Conservation (phyloP, 2,888 invertebrate genomes). For the Chaetogeoica ovagalla region DNA sequence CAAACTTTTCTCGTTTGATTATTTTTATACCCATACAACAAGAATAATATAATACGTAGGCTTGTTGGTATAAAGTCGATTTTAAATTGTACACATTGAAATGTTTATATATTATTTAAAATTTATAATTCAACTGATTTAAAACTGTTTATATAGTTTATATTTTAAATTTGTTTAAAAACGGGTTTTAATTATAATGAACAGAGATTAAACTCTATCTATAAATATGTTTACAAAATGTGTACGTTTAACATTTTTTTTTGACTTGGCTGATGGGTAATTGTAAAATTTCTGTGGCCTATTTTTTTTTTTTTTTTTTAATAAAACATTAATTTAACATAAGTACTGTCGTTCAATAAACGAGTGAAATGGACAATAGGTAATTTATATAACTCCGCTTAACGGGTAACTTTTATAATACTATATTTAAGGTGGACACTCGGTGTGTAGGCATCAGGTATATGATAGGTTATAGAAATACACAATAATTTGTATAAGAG, state of each 20-base stretch:
- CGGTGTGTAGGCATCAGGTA: background rate
- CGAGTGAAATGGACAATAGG: background rate
- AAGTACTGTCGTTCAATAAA: background rate
- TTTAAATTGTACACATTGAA: background rate
- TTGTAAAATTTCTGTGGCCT: background rate
- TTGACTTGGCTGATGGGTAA: background rate
- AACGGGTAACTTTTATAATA: background rate
- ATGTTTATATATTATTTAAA: background rate
- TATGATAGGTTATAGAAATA: background rate
- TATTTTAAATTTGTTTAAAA: too few species aligned
- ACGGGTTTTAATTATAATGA: too few species aligned
- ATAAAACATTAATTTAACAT: background rate
- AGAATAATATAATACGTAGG: background rate
- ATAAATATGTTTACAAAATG: background rate
- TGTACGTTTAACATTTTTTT: background rate
- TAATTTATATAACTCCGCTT: background rate
- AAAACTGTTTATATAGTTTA: too few species aligned
- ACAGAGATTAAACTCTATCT: background rate
- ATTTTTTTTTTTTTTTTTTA: background rate
- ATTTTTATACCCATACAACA: background rate
- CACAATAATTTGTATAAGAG: background rate
- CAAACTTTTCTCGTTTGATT: background rate
- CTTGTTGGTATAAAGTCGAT: background rate
- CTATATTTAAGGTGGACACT: background rate
- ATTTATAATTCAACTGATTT: background rate